phyloP scores from a whole-genome alignment of 1,140 invertebrate genomes.

The Acarapis woodi region DNA sequence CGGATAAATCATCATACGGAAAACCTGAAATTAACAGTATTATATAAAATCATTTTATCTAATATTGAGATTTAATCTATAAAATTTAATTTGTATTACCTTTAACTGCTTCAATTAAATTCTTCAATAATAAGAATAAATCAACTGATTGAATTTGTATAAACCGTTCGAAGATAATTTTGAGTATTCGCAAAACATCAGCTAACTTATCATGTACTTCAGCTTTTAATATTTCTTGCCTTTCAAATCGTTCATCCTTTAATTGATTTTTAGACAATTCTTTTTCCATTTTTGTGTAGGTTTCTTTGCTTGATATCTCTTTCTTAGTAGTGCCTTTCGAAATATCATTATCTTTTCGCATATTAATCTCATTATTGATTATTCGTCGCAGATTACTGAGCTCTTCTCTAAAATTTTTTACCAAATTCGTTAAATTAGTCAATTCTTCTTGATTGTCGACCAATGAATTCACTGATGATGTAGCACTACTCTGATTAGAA shows the following conservation, averaged over 20 bases:
- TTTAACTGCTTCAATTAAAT: slow-evolving; percentile 24
- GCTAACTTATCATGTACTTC: slow-evolving; percentile 22
- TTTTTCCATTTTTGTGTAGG: neutral
- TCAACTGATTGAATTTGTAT: slow-evolving; percentile 23
- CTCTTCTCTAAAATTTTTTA: slow-evolving; percentile 23
- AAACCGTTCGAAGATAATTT: slow-evolving; percentile 23
- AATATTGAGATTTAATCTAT: neutral
- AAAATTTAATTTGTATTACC: slow-evolving; percentile 14
- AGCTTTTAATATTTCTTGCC: slow-evolving; percentile 18
- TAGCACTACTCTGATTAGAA: neutral
- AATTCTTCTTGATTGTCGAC: slow-evolving; percentile 25
- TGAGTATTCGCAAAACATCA: slow-evolving; percentile 22
- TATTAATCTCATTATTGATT: slow-evolving; percentile 19
- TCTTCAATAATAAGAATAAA: slow-evolving; percentile 21
- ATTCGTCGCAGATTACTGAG: slow-evolving; percentile 20
- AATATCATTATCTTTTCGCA: no score
- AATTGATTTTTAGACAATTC: neutral
- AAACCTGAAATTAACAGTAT: neutral
- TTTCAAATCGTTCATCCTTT: slow-evolving; percentile 13
- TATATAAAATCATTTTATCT: neutral
- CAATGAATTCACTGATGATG: slow-evolving; percentile 6
- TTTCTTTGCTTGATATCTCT: slow-evolving; percentile 8
- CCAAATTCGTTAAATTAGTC: slow-evolving; percentile 22
- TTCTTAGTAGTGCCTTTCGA: no score
- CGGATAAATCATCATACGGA: slow-evolving; percentile 18